phyloP scores from a whole-genome alignment of 2,797 vertebrate genomes.

The Micromesistius poutassou region DNA sequence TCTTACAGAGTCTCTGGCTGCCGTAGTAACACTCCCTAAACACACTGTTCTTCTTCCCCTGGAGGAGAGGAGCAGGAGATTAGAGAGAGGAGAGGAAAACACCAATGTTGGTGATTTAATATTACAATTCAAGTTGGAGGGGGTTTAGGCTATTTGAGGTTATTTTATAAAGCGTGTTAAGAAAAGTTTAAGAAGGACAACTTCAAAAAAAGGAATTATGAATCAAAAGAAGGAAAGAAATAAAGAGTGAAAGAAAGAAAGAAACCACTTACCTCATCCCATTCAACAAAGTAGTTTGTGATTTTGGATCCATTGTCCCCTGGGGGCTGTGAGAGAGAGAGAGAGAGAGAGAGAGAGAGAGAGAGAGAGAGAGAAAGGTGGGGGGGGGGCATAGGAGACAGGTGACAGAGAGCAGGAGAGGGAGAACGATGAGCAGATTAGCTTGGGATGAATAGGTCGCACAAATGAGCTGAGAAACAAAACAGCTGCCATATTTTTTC shows the following conservation, averaged over 20 bases:
- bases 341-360: no score
- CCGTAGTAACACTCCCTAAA: slow-evolving; percentile 96
- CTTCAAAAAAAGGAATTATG: background rate
- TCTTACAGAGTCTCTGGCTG: slow-evolving; percentile 91
- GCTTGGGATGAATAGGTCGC: background rate
- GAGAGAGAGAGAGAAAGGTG: no score
- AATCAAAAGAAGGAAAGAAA: background rate
- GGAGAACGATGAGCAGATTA: slow-evolving; percentile 22
- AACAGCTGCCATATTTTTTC: slow-evolving; percentile 40
- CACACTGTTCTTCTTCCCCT: slow-evolving; percentile 94
- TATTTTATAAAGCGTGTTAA: background rate
- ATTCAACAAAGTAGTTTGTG: slow-evolving; percentile 95
- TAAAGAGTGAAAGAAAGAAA: background rate
- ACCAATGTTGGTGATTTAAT: background rate
- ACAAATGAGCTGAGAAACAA: background rate
- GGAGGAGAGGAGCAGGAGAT: slow-evolving; percentile 26
- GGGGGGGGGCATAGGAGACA: background rate
- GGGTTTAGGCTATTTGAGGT: background rate
- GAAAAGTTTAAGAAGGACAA: background rate
- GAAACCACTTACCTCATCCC: slow-evolving; percentile 86
- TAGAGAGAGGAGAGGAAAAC: background rate
- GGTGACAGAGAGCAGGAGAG: slow-evolving; percentile 31
- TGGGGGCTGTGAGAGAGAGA: slow-evolving; percentile 73
- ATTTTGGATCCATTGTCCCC: slow-evolving; percentile 98
- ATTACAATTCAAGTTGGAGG: background rate